Percentiles rank a stretch among this genome's conserved stretches.
These are phyloP conservation scores for Tachysurus fulvidraco DNA, from an alignment of 2,113 vertebrate species.

Conservation along the genomic window DNA sequence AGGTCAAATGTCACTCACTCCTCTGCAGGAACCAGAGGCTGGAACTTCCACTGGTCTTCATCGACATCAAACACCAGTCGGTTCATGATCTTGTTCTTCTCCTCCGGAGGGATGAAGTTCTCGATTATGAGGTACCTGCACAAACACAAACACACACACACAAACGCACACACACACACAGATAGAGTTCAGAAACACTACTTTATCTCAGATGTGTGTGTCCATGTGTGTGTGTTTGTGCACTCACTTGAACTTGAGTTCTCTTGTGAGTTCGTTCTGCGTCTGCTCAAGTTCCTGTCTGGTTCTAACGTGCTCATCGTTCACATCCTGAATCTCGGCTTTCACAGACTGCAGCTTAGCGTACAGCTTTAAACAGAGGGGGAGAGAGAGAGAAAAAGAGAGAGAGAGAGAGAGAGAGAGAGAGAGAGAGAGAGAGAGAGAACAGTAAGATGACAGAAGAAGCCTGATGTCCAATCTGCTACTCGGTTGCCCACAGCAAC, in stretches of 20 bases:
- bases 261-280: constrained; percentile 94
- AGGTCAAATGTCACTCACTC: constrained; percentile 70
- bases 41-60: constrained; percentile 97
- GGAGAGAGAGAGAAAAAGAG: constrained; percentile 22
- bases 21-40: constrained; percentile 84
- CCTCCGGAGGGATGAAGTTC: constrained; percentile 97
- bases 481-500: constrained; percentile 58
- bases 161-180: constrained; percentile 30
- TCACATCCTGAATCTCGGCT: constrained; percentile 94
- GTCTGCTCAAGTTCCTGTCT: constrained; percentile 96
- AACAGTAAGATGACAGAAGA: constrained; percentile 4
- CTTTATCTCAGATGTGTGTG: neutral
- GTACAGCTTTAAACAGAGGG: constrained; percentile 77
- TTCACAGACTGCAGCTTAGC: constrained; percentile 97
- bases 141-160: too few species aligned
- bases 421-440: constrained; percentile 20
- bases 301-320: constrained; percentile 92
- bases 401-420: neutral
- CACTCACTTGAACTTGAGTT: constrained; percentile 96
- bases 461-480: constrained; percentile 28
- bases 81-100: constrained; percentile 99
- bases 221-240: constrained; percentile 19
- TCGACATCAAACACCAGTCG: constrained; percentile 89
- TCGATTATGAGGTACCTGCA: constrained; percentile 95
- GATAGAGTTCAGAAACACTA: neutral